A percentile compares a stretch with the other conserved stretches of the same genome.
These are phyloP conservation scores for Xenopus borealis DNA, from an alignment of 2,113 vertebrate species.

Conservation along the genomic window DNA sequence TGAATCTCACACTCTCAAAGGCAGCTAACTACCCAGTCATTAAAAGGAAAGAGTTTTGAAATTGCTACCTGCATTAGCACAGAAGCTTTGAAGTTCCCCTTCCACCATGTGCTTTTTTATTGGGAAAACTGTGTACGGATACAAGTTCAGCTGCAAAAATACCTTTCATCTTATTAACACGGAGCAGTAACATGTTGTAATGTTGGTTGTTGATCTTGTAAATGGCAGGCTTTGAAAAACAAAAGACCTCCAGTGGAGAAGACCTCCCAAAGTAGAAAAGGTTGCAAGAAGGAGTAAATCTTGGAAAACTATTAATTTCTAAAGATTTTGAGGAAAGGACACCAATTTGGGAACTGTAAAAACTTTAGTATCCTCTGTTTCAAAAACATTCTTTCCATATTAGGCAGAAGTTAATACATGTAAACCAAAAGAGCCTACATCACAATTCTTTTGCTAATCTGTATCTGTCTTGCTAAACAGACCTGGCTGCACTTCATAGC, in stretches of 20 bases:
- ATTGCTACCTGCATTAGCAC: background rate
- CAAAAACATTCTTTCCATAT: too few relatives aligned
- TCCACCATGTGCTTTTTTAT: background rate
- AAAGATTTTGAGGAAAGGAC: too few relatives aligned
- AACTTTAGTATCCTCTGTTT: too few relatives aligned
- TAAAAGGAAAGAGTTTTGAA: background rate
- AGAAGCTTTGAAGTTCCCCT: background rate
- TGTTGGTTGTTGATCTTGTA: conserved; percentile 8
- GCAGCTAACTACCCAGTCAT: background rate
- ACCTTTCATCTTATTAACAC: conserved; percentile 28
- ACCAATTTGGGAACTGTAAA: too few relatives aligned
- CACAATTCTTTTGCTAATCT: too few relatives aligned
- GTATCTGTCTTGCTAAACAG: too few relatives aligned
- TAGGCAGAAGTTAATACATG: too few relatives aligned
- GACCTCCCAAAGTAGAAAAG: conserved; percentile 30
- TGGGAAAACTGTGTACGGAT: background rate
- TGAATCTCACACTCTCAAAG: background rate
- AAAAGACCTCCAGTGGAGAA: background rate
- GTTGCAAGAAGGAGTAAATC: background rate
- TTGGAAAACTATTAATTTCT: too few relatives aligned
- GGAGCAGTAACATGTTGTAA: conserved; percentile 13
- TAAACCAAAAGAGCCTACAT: too few relatives aligned
- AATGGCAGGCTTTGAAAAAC: conserved; percentile 18
- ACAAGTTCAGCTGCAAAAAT: conserved; percentile 15
- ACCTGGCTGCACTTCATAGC: too few relatives aligned